Evolutionary conservation across 2,888 invertebrate species (phyloP), one percentile per base, ranked within the genome.

Genomic region (Patella ulyssiponensis): DNA sequence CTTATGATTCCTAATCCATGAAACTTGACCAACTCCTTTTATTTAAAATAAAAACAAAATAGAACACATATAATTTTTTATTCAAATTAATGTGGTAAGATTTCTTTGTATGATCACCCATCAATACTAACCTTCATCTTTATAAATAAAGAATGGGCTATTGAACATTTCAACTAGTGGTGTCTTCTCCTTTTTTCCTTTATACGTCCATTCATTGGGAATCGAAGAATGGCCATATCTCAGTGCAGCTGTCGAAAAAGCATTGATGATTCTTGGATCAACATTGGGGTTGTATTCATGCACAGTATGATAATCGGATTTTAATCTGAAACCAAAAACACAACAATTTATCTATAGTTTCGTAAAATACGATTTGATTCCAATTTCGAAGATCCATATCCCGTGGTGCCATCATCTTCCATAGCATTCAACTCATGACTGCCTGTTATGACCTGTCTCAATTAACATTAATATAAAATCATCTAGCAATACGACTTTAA

Each of bases 211-310:
- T 17, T n/a, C 15, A n/a, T 54, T n/a, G 15, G 75, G 75, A 11
- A 75, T 70, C 5, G 69, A 70, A 52, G 75, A 75, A 75, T 90
- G 90, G 0, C 89, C 89, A 72, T 87, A 84, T 71, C 90, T 78
- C 78, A 85, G 88, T 1, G 88, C 89, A 20, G 90, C 90, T 5
- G 87, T 79, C 4, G 87, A 84, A 78, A 90, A 91, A 12, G 82
- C 85, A 77, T 87, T 88, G 3, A 75, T 64, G 2, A 64, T 23
- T 64, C 64, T 75, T 20, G 75, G 75, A 54, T 75, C 70, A 27
- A 44, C 52, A 14, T 51, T 11, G n/a, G 75, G 53, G 51, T n/a
- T 17, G 44, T 69, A 75, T 9, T 11, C 11, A 33, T 33, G 70
- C 7, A 27, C 23, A 53, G n/a, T 53, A 20, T 11, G 20, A 20